phyloP scores from a whole-genome alignment of 2,113 vertebrate genomes.

The Hippocampus abdominalis region DNA sequence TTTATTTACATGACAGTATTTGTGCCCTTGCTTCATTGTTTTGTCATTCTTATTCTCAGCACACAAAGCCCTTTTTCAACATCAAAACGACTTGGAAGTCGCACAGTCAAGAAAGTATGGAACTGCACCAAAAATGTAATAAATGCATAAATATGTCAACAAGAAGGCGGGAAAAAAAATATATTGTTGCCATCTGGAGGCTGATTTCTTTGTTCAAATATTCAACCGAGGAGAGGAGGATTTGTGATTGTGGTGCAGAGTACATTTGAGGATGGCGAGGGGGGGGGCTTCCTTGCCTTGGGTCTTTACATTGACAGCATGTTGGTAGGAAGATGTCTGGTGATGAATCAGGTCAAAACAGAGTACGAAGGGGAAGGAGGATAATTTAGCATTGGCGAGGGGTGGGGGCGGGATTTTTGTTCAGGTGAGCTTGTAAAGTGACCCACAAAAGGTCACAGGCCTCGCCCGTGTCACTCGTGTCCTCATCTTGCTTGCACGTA shows the following conservation, averaged over 20 bases:
- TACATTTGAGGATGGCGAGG: constrained; percentile 45
- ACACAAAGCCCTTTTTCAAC: neutral
- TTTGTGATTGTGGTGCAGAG: constrained; percentile 35
- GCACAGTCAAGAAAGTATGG: constrained; percentile 6
- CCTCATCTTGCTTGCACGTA: constrained; percentile 24
- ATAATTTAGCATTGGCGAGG: neutral
- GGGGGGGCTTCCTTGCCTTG: constrained; percentile 32
- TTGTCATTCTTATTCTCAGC: neutral
- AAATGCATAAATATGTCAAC: constrained; percentile 26
- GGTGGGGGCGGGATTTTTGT: neutral
- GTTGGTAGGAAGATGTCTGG: constrained; percentile 9
- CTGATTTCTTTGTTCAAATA: constrained; percentile 54
- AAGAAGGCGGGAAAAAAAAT: neutral
- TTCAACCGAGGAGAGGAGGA: constrained; percentile 42
- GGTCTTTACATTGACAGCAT: constrained; percentile 25
- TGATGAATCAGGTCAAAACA: constrained; percentile 8
- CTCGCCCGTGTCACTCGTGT: constrained; percentile 26
- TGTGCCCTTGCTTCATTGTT: no score
- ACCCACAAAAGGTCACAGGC: constrained; percentile 28
- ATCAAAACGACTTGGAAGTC: neutral
- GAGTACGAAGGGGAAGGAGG: neutral
- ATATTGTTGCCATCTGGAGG: constrained; percentile 25
- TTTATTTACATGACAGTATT: no score
- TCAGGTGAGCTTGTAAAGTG: constrained; percentile 3
- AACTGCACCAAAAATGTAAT: constrained; percentile 26